Evolutionary conservation across 2,113 vertebrate genomes (phyloP).

Genomic region (Opisthocomus hoazin): DNA sequence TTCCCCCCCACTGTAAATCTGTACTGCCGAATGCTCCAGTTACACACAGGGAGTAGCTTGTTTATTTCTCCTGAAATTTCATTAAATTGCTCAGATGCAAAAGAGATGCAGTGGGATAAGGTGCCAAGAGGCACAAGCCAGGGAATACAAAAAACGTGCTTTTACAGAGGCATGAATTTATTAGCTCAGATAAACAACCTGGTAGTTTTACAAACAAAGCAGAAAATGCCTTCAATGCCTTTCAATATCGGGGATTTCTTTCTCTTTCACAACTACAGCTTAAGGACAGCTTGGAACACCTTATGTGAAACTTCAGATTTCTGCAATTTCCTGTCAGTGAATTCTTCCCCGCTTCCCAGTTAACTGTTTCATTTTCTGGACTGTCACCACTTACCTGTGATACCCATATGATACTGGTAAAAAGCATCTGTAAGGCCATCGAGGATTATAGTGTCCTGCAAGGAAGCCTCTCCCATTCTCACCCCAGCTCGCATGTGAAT

Average conservation of each 20-base stretch:
- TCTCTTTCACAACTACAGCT: neutral
- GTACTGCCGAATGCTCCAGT: neutral
- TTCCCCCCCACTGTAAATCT: neutral
- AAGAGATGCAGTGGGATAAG: neutral
- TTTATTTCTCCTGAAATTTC: neutral
- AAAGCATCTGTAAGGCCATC: slow-evolving; percentile 94
- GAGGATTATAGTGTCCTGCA: slow-evolving; percentile 83
- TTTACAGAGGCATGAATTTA: too few relatives aligned
- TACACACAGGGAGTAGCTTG: neutral
- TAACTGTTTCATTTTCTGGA: neutral
- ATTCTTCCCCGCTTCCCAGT: neutral
- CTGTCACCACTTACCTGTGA: slow-evolving; percentile 80
- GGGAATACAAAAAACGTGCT: too few relatives aligned
- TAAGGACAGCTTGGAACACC: neutral
- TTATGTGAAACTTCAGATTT: neutral
- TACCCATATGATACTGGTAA: slow-evolving; percentile 91
- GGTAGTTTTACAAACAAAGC: neutral
- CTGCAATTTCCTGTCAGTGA: neutral
- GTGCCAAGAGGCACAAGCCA: too few relatives aligned
- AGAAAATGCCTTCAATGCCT: neutral
- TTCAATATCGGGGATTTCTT: neutral
- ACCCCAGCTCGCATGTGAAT: slow-evolving; percentile 87
- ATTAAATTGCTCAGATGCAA: neutral
- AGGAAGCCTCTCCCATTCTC: slow-evolving; percentile 82
- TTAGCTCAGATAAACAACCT: neutral